A percentile compares a stretch with the other conserved stretches of the same genome.
phyloP scores from a whole-genome alignment of 2,888 invertebrate genomes.

The Zaprionus bogoriensis region DNA sequence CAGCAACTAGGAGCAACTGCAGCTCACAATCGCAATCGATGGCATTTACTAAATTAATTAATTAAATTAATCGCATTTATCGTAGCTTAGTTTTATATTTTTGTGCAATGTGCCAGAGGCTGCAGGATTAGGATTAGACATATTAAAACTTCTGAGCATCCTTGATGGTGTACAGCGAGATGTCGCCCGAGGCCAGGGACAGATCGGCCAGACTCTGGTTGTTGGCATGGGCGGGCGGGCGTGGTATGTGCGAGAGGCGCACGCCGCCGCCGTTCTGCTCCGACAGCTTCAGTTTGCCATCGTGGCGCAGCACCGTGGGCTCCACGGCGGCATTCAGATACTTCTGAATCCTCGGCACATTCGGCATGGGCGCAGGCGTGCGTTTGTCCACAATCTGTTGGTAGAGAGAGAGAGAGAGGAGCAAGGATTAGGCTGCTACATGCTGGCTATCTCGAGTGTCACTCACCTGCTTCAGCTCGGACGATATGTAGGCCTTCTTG shows the following conservation, averaged over 20 bases:
- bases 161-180: slow-evolving; percentile 82
- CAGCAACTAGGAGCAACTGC: neutral
- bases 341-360: slow-evolving; percentile 80
- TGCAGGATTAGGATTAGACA: too few relatives aligned
- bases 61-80: slow-evolving; percentile 20
- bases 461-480: slow-evolving; percentile 79
- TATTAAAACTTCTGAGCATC: slow-evolving; percentile 82
- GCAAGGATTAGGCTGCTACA: too few relatives aligned
- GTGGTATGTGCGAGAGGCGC: slow-evolving; percentile 37
- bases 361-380: slow-evolving; percentile 79
- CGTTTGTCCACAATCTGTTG: slow-evolving; percentile 82
- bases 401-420: too few relatives aligned
- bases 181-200: slow-evolving; percentile 81
- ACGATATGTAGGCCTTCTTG: slow-evolving; percentile 81
- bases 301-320: slow-evolving; percentile 81
- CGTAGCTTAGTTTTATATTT: slow-evolving; percentile 20
- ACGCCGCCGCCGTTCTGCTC: neutral
- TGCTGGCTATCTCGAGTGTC: neutral
- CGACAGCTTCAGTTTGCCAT: slow-evolving; percentile 80
- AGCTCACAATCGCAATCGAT: slow-evolving; percentile 44
- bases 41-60: slow-evolving; percentile 75
- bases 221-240: too few relatives aligned
- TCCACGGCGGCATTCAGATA: slow-evolving; percentile 76
- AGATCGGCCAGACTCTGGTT: slow-evolving; percentile 81
- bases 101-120: neutral